Percentiles rank a stretch among this genome's conserved stretches.
Conservation (phyloP, 2,888 invertebrate genomes). For the Neelides folsomi region DNA sequence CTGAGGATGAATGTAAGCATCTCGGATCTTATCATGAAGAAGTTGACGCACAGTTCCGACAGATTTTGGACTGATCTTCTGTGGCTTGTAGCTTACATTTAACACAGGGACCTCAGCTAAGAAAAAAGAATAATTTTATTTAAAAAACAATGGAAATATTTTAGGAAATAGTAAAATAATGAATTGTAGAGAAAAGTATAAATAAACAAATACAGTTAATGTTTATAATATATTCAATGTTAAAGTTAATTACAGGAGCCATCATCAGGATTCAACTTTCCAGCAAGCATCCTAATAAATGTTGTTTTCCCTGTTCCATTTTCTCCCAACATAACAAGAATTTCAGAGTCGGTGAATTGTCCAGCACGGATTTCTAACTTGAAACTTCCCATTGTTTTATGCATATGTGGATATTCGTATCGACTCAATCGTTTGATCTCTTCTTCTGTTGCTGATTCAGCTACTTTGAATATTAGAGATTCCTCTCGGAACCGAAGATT, state of each 20-base stretch:
- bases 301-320: slow-evolving; percentile 99
- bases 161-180: background rate
- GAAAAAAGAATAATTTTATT: slow-evolving; percentile 1
- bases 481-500: slow-evolving; percentile 96
- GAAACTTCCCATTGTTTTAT: slow-evolving; percentile 62
- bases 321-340: slow-evolving; percentile 86
- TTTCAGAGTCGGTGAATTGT: slow-evolving; percentile 98
- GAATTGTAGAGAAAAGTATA: slow-evolving; percentile 11
- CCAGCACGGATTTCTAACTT: slow-evolving; percentile 67
- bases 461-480: slow-evolving; percentile 93
- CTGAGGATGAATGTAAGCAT: slow-evolving; percentile 93
- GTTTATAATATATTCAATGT: slow-evolving; percentile 7
- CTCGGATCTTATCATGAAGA: slow-evolving; percentile 90
- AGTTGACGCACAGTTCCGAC: slow-evolving; percentile 82
- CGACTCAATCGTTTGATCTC: slow-evolving; percentile 94
- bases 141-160: background rate
- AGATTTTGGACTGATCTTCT: slow-evolving; percentile 97
- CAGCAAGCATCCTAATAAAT: slow-evolving; percentile 95
- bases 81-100: slow-evolving; percentile 98
- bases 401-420: slow-evolving; percentile 89
- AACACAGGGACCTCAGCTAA: slow-evolving; percentile 66
- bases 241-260: slow-evolving; percentile 45
- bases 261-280: slow-evolving; percentile 79
- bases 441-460: slow-evolving; percentile 93
- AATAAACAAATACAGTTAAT: slow-evolving; percentile 12